Percentiles rank a stretch among this genome's conserved stretches.
Conservation (phyloP, 2,797 vertebrate genomes). For the Saxicola maurus region DNA sequence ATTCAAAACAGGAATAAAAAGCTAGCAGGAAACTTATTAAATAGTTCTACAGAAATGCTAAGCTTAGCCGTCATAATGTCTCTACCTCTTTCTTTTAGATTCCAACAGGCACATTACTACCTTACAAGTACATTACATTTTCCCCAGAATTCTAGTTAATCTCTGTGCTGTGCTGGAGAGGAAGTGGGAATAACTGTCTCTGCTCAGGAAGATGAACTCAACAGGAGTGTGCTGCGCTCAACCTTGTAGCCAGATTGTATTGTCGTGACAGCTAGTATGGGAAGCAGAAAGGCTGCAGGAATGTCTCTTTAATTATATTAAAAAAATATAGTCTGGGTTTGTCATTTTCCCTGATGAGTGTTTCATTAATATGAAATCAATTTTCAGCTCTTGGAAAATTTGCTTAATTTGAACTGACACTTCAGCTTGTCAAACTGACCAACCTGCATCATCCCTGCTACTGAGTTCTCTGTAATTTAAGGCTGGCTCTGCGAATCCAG, state of each 20-base stretch:
- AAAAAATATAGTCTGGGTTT: not conserved
- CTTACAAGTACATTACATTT: not conserved
- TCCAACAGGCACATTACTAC: not conserved
- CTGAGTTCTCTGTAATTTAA: not conserved
- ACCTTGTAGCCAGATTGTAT: not conserved
- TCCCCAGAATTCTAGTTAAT: not conserved
- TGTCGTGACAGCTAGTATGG: not conserved
- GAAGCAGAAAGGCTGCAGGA: not conserved
- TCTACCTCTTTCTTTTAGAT: not conserved
- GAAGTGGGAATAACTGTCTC: not conserved
- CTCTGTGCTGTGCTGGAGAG: not conserved
- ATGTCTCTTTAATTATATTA: not conserved
- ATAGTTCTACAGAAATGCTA: not conserved
- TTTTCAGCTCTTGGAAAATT: slow-evolving; percentile 2
- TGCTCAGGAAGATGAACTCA: not conserved
- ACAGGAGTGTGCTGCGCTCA: not conserved
- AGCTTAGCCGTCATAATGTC: not conserved
- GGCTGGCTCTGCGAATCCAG: not conserved
- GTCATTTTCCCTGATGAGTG: not conserved
- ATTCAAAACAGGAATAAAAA: not conserved
- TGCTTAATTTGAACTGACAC: not conserved
- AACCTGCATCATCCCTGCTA: not conserved
- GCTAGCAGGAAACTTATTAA: not conserved
- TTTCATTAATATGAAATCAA: not conserved
- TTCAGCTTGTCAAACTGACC: not conserved